These are phyloP conservation scores for Pristionchus fissidentatus DNA, from an alignment of 2,888 invertebrate genomes.

Conservation along the genomic window DNA sequence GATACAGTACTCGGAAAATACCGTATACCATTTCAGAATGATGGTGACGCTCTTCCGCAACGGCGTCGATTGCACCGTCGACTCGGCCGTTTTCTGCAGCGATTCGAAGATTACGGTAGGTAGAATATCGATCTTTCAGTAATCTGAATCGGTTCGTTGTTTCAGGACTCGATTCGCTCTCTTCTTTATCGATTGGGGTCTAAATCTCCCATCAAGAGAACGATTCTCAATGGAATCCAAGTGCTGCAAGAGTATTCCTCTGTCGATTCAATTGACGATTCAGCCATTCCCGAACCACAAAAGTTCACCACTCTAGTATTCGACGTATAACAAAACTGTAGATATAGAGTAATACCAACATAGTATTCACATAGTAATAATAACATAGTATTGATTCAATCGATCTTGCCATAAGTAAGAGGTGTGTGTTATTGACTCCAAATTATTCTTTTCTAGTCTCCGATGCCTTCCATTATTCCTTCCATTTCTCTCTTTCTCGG, in stretches of 20 bases:
- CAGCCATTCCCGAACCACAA: constrained; percentile 3
- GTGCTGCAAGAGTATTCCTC: constrained; percentile 8
- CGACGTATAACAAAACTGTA: not conserved
- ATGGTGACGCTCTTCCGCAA: constrained; percentile 39
- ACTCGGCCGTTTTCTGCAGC: not conserved
- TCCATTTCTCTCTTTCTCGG: constrained; percentile 12
- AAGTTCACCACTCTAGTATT: constrained; percentile 34
- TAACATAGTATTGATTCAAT: constrained; percentile 32
- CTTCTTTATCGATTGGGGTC: constrained; percentile 22
- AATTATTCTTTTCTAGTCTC: constrained; percentile 30
- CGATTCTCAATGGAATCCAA: constrained; percentile 24
- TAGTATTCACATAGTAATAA: not conserved
- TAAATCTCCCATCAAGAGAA: not conserved
- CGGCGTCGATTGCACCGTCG: constrained; percentile 28
- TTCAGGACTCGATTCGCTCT: constrained; percentile 23
- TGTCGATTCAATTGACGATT: not conserved
- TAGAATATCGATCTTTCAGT: not conserved
- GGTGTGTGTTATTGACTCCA: not conserved
- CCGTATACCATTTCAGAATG: constrained; percentile 11
- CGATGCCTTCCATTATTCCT: constrained; percentile 6
- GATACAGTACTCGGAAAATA: not conserved
- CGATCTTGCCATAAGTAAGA: not conserved
- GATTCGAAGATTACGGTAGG: constrained; percentile 33
- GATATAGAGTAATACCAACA: not conserved
- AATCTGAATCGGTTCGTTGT: not conserved